Percentiles rank a stretch among this genome's conserved stretches.
Evolutionary conservation across 2,797 vertebrate genomes (phyloP).

Genomic region (Semaprochilodus insignis): DNA sequence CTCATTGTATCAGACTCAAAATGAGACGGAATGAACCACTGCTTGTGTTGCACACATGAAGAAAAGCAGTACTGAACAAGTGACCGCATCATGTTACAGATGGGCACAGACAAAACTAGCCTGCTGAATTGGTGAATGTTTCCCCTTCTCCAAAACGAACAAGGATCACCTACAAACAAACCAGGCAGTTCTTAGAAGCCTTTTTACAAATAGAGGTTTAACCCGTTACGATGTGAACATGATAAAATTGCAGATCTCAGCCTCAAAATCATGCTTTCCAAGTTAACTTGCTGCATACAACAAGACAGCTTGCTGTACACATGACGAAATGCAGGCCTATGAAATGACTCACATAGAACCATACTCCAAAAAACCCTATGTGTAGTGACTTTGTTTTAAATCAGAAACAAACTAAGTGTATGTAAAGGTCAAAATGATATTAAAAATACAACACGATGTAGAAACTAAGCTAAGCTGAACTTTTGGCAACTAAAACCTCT

Average conservation of each 20-base stretch:
- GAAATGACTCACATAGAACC: not conserved
- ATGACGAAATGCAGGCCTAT: not conserved
- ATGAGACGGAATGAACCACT: slow-evolving; percentile 32
- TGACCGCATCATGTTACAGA: slow-evolving; percentile 50
- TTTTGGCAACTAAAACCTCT: not conserved
- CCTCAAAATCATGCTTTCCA: not conserved
- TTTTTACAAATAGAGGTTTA: slow-evolving; percentile 1
- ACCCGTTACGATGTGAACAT: not conserved
- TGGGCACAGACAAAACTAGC: slow-evolving; percentile 31
- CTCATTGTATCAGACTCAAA: slow-evolving; percentile 46
- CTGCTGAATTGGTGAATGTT: not conserved
- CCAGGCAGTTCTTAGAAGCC: not conserved
- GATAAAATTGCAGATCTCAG: not conserved
- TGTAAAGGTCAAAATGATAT: not conserved
- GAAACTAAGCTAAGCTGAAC: not conserved
- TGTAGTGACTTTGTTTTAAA: not conserved
- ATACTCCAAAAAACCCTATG: not conserved
- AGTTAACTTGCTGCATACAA: not conserved
- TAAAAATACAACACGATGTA: not conserved
- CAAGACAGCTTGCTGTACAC: not conserved
- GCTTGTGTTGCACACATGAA: slow-evolving; percentile 28
- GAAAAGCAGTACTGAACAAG: slow-evolving; percentile 22
- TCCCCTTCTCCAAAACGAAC: not conserved
- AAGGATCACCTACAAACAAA: not conserved
- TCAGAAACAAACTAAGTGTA: not conserved